A percentile compares a stretch with the other conserved stretches of the same genome.
Conservation (phyloP, 2,113 vertebrate species). For the Bagarius yarrelli region DNA sequence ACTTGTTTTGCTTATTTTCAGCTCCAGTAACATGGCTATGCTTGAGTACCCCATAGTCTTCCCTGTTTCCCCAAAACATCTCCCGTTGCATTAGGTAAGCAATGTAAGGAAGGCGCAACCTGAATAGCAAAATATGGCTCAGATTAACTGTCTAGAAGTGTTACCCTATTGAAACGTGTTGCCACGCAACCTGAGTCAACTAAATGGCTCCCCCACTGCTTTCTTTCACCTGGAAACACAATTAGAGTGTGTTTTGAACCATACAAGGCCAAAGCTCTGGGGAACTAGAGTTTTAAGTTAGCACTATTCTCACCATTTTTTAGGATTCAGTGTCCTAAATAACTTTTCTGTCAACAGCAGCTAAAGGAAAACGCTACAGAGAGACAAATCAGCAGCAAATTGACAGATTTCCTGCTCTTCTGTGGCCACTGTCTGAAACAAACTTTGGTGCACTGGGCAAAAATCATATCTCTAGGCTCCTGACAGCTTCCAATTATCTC, state of each 20-base stretch:
- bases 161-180: constrained; percentile 34
- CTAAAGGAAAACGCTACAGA: constrained; percentile 38
- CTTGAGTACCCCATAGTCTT: not conserved
- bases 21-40: constrained; percentile 14
- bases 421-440: constrained; percentile 37
- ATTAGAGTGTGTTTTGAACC: constrained; percentile 38
- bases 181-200: constrained; percentile 26
- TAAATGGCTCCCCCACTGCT: constrained; percentile 7
- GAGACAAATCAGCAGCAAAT: constrained; percentile 38
- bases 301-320: constrained; percentile 7
- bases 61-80: not conserved
- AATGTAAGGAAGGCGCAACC: not conserved
- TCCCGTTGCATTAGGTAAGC: constrained; percentile 7
- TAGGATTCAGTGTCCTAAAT: constrained; percentile 6
- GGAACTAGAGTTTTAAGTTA: constrained; percentile 23
- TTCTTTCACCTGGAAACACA: constrained; percentile 17
- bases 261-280: not conserved
- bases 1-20: constrained; percentile 20
- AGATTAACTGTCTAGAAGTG: constrained; percentile 23
- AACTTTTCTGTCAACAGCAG: constrained; percentile 13
- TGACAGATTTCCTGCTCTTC: constrained; percentile 31
- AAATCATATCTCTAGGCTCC: constrained; percentile 42
- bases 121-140: constrained; percentile 10
- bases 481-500: constrained; percentile 51
- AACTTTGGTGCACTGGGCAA: constrained; percentile 38